Percentiles rank a stretch among this genome's conserved stretches.
Evolutionary conservation across 2,888 invertebrate genomes (phyloP).

Genomic region (Caenorhabditis doughertyi): DNA sequence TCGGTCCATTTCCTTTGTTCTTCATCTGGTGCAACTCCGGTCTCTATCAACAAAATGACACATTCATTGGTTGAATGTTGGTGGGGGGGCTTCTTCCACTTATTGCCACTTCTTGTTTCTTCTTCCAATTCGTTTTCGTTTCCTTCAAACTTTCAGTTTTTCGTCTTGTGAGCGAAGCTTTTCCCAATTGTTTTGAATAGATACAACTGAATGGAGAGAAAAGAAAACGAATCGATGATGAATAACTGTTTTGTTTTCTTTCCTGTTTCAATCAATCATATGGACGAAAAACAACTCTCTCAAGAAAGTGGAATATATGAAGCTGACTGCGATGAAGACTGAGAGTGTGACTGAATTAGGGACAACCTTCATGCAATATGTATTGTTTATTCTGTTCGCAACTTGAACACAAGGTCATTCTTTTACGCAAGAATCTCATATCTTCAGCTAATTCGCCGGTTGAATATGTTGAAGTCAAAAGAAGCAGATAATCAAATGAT

Average conservation of each 20-base stretch:
- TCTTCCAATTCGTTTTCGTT: background rate
- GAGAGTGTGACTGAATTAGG: too few species aligned
- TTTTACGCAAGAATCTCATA: background rate
- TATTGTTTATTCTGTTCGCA: conserved; percentile 6
- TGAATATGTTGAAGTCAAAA: too few species aligned
- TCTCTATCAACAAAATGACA: conserved; percentile 56
- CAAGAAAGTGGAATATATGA: background rate
- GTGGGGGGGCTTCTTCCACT: conserved; percentile 5
- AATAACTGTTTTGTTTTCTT: conserved; percentile 22
- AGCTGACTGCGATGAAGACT: background rate
- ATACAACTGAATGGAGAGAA: conserved; percentile 4
- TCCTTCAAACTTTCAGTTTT: conserved; percentile 2
- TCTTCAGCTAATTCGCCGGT: too few species aligned
- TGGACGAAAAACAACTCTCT: background rate
- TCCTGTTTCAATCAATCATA: background rate
- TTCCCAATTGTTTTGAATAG: conserved; percentile 22
- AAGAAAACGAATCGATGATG: conserved; percentile 20
- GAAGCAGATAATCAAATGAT: too few species aligned
- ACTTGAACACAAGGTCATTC: conserved; percentile 19
- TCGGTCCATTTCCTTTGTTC: conserved; percentile 36
- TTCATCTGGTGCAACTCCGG: conserved; percentile 14
- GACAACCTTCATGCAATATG: too few species aligned
- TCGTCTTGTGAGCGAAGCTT: background rate
- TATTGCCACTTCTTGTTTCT: background rate
- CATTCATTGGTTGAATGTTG: conserved; percentile 27